Evolutionary conservation across 1,140 invertebrate genomes (phyloP).

Genomic region (Lepidotrigona ventralis): DNA sequence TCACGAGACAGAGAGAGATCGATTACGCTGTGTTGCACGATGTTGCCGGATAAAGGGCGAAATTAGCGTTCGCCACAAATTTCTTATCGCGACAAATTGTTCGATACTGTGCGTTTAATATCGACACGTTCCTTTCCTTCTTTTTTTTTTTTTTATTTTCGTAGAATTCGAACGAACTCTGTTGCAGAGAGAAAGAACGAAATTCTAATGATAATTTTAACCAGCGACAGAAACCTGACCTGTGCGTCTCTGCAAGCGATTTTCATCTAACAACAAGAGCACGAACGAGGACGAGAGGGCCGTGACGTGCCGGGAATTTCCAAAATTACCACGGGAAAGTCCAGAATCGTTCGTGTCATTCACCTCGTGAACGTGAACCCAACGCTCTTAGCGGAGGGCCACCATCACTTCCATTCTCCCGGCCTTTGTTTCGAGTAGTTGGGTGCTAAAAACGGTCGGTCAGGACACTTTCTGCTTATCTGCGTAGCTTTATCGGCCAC

Average conservation of each 20-base stretch:
- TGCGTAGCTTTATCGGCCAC: slow-evolving; percentile 51
- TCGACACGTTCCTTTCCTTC: no score
- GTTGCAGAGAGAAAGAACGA: not conserved
- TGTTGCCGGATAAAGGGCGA: not conserved
- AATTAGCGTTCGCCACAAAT: no score
- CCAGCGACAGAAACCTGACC: slow-evolving; percentile 13
- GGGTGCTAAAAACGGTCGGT: slow-evolving; percentile 51
- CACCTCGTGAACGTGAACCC: slow-evolving; percentile 53
- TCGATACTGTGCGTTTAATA: no score
- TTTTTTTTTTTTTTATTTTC: no score
- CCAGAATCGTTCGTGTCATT: slow-evolving; percentile 51
- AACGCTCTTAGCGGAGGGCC: slow-evolving; percentile 16
- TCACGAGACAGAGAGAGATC: slow-evolving; percentile 6
- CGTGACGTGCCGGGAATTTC: slow-evolving; percentile 54
- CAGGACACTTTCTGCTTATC: slow-evolving; percentile 54
- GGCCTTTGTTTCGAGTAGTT: slow-evolving; percentile 2
- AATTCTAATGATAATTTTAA: not conserved
- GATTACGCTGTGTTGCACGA: slow-evolving; percentile 14
- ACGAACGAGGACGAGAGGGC: slow-evolving; percentile 33
- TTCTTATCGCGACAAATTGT: no score
- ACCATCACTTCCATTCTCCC: slow-evolving; percentile 30
- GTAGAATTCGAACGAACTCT: no score
- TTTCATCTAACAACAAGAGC: not conserved
- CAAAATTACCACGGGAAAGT: slow-evolving; percentile 56
- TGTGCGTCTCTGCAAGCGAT: not conserved